Percentiles rank a stretch among this genome's conserved stretches.
These are phyloP conservation scores for Lissonota sp. DNA, from an alignment of 2,888 invertebrate genomes.

Conservation along the genomic window DNA sequence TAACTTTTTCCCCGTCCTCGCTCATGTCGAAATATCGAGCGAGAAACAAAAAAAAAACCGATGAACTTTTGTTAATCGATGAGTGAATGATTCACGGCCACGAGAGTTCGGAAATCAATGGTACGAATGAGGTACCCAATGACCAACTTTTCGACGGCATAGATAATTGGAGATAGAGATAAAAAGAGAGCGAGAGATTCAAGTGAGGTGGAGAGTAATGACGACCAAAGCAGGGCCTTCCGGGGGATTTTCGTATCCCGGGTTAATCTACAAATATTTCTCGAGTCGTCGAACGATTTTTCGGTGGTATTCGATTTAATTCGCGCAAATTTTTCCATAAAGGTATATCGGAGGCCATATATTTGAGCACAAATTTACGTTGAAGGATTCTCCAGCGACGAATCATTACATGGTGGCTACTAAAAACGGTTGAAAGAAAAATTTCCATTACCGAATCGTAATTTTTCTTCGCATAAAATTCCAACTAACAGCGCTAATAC, in stretches of 20 bases:
- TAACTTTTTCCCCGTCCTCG: not conserved
- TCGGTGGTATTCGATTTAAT: not conserved
- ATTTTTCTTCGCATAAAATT: too few relatives aligned
- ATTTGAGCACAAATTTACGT: not conserved
- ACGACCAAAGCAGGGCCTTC: constrained; percentile 56
- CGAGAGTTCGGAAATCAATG: too few relatives aligned
- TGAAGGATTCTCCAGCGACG: too few relatives aligned
- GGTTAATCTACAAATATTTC: not conserved
- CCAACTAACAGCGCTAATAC: too few relatives aligned
- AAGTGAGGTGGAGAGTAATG: constrained; percentile 37
- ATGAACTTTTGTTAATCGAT: not conserved
- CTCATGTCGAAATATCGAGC: not conserved
- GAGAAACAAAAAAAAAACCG: constrained; percentile 11
- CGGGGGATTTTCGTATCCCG: constrained; percentile 21
- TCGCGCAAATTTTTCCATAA: not conserved
- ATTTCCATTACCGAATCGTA: too few relatives aligned
- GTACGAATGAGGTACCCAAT: too few relatives aligned
- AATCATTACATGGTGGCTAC: not conserved
- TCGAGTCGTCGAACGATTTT: constrained; percentile 3
- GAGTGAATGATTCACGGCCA: too few relatives aligned
- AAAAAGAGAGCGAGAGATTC: constrained; percentile 11
- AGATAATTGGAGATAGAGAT: constrained; percentile 64
- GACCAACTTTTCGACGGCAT: constrained; percentile 24
- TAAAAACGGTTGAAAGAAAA: not conserved
- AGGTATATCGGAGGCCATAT: not conserved